Evolutionary conservation across 1,140 invertebrate species (phyloP), one percentile per base, ranked within the genome.

Genomic region (Phymastichus coffea): DNA sequence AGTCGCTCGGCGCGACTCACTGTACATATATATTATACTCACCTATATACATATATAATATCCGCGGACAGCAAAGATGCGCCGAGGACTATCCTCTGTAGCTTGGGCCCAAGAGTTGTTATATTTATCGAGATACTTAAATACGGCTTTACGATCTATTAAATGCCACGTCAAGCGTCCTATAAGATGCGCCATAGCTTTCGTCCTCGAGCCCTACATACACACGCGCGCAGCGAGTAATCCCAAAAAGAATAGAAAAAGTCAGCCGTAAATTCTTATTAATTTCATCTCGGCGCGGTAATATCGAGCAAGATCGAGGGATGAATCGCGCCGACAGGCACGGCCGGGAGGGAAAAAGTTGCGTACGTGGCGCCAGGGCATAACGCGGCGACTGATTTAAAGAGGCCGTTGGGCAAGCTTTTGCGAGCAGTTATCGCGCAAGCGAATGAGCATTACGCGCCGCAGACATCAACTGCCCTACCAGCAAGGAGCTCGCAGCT

Each of bases 121-220:
- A 77, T 78, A 78, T 79, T 78, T 78, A 79, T 77, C 76, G 75
- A 69, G 73, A 78, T 69, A 79, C 75, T 78, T 68, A 76, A 79
- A 71, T 72, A 69, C 61, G 64, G n/a, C 65, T 78, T 79, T 79
- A 79, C 63, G 76, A 76, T 76, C 75, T 79, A 77, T 78, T 78
- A 78, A 79, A 74, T 65, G 74, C 70, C 71, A 63, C 70, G 71
- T 72, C 72, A 76, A 78, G 73, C 64, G 65, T 67, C 52, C 40
- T 46, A 44, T 69, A 69, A 65, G n/a, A n/a, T n/a, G n/a, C n/a
- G n/a, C n/a, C n/a, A n/a, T n/a, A n/a, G n/a, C n/a, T n/a, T n/a
- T n/a, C n/a, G n/a, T n/a, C n/a, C n/a, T n/a, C n/a, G n/a, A n/a
- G n/a, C n/a, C n/a, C n/a, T n/a, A n/a, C n/a, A n/a, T n/a, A n/a